phyloP scores from a whole-genome alignment of 2,797 vertebrate species.

The Falco peregrinus region DNA sequence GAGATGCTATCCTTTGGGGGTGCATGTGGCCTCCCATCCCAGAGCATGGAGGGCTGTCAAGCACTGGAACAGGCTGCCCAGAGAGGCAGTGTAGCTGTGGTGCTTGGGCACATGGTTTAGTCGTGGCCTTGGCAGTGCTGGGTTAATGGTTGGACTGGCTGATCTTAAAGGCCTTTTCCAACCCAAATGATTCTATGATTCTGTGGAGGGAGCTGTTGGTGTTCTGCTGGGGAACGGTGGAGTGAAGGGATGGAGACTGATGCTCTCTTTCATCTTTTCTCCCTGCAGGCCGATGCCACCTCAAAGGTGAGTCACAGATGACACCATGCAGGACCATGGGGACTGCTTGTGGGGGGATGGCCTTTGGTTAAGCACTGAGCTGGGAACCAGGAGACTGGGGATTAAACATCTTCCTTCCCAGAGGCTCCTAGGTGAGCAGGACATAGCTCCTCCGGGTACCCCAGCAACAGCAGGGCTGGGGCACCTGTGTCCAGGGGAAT shows the following conservation, averaged over 20 bases:
- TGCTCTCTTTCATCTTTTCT: not conserved
- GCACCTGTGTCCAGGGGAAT: not conserved
- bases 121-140: too few species aligned
- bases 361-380: not conserved
- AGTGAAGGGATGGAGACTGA: not conserved
- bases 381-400: not conserved
- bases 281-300: constrained; percentile 50
- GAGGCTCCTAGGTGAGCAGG: not conserved
- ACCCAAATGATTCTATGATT: too few species aligned
- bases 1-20: not conserved
- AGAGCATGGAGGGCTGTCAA: too few species aligned
- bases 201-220: not conserved
- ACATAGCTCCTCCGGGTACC: too few species aligned
- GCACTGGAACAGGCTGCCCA: too few species aligned
- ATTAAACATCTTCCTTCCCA: not conserved
- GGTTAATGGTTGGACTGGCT: too few species aligned
- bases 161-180: too few species aligned
- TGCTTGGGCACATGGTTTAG: too few species aligned
- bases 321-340: fast-evolving
- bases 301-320: constrained; percentile 53
- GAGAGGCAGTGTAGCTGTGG: too few species aligned
- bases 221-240: not conserved
- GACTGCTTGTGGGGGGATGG: too few species aligned
- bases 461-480: not conserved
- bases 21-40: not conserved